Base-by-base conservation (phyloP, 30 jellyfish, hydroid and myxozoan species). In the Haliclystus octoradiatus region DNA sequence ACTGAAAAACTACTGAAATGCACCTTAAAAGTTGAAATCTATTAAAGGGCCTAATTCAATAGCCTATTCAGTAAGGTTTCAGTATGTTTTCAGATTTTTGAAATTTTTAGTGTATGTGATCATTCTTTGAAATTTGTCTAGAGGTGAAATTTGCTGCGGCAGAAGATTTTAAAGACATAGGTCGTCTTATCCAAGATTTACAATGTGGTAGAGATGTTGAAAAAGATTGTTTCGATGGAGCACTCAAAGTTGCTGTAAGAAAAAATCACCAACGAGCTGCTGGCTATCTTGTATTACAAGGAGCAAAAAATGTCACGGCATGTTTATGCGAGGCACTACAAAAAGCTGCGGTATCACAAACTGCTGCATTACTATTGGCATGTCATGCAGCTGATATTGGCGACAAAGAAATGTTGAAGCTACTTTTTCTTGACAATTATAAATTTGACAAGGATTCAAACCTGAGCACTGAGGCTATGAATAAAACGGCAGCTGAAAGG, bases 231-330 rank as follows among this genome's bases (percentile, higher is more conserved):
- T 88, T 88, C 71, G 93, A 88, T 32, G 91, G 71, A 62, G 87
- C 95, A 22, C 63, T 88, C 52, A 79, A 68, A 33, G 22, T 74
- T 2, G 97, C 97, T 23, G 89, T 88, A 25, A 62, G 28, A 9
- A 70, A 50, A n/a, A 81, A 88, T 63, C 50, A 78, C 49, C 83
- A 68, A 14, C 53, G 33, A 66, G 85, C 93, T 33, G 94, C 70
- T 25, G 97, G 97, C 12, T 79, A 73, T 46, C 79, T 88, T n/a
- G 73, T 76, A 24, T 25, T 88, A 27, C 97, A 82, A 49, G 83
- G 84, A 52, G 93, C 93, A 0, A 73, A 74, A 35, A 88, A 88
- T 62, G 71, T 74, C n/a, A 73, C 51, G 94, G 94, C 33, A 69
- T 69, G 79, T 26, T 19, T 40, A 5, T 9, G 14, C 57, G 57